Base-by-base conservation (phyloP, 2,797 vertebrate genomes). In the Fistularia tabacaria region DNA sequence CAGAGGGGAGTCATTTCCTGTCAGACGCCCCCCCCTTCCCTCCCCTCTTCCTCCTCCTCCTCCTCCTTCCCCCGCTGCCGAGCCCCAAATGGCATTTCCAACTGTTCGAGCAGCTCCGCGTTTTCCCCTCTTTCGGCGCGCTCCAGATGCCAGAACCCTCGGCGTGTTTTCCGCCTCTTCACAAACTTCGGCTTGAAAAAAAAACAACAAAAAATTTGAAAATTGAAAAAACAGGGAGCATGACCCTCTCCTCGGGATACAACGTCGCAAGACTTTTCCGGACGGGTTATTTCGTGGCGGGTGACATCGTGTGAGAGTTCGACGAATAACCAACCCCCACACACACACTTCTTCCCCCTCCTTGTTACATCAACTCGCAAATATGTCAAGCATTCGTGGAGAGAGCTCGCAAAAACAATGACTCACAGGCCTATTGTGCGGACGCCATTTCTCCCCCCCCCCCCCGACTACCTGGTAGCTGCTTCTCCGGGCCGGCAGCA, bases 1-100 rank as follows among this genome's bases (percentile, higher is more conserved):
- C 8, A 69, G 59, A 60, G 44, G 54, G 25, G 58, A 81, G 73
- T 81, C 62, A 79, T 76, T 80, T 84, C 82, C 84, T 84, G 73
- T 67, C 45, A 38, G 41, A 55, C 39, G 58, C 6, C 62, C 41
- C 64, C 64, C 64, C 39, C 40, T 10, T 8, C 9, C 62, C 71
- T 67, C 63, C 71, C 65, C 57, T 52, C 5, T 9, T 11, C 50
- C 7, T 11, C 50, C 14, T 13, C 38, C 14, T 40, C 14, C 6
- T 43, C 41, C 9, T 11, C 12, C 6, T 43, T 25, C 25, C 25
- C 25, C 25, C 25, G 25, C 25, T 25, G 25, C 25, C 25, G 25
- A 25, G 25, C 25, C 46, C 46, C 47, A 43, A 45, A 0, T 51
- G 3, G 39, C 10, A 66, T 51, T 71, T 69, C 36, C 46, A 49